These are phyloP conservation scores for Perccottus glenii DNA, from an alignment of 2,113 vertebrate genomes.

Conservation along the genomic window DNA sequence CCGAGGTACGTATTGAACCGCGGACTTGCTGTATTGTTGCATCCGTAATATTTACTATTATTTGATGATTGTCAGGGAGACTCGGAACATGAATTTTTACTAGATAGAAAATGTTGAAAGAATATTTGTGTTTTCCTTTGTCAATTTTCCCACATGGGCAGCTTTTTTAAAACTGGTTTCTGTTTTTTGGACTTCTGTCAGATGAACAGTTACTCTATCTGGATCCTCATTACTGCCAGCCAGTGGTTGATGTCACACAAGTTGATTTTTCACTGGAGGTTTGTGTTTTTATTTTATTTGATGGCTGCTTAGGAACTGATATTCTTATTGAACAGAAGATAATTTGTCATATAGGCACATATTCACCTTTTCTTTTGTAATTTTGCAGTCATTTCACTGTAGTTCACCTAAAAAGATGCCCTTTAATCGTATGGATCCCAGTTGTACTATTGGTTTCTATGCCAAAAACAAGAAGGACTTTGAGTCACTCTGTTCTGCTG, in stretches of 20 bases:
- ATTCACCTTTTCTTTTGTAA: slow-evolving; percentile 5
- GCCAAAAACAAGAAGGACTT: slow-evolving; percentile 85
- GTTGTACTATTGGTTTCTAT: slow-evolving; percentile 92
- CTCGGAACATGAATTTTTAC: background rate
- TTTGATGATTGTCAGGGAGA: background rate
- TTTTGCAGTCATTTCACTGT: slow-evolving; percentile 87
- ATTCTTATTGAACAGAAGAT: background rate
- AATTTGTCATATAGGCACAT: background rate
- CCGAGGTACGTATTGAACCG: too few relatives aligned
- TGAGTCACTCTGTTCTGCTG: slow-evolving; percentile 83
- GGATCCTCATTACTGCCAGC: slow-evolving; percentile 94
- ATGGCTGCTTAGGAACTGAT: background rate
- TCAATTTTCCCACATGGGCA: background rate
- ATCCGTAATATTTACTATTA: too few relatives aligned
- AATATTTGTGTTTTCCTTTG: too few relatives aligned
- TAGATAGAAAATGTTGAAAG: too few relatives aligned
- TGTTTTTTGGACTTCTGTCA: slow-evolving; percentile 49
- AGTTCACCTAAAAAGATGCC: slow-evolving; percentile 90
- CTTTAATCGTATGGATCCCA: slow-evolving; percentile 90
- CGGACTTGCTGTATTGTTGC: too few relatives aligned
- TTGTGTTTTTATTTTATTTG: slow-evolving; percentile 17
- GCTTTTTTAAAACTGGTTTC: background rate
- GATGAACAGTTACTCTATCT: slow-evolving; percentile 91
- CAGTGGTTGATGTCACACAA: slow-evolving; percentile 83
- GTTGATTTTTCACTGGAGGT: slow-evolving; percentile 86